Evolutionary conservation across 2,888 invertebrate species (phyloP).

Genomic region (Diarsia brunnea): DNA sequence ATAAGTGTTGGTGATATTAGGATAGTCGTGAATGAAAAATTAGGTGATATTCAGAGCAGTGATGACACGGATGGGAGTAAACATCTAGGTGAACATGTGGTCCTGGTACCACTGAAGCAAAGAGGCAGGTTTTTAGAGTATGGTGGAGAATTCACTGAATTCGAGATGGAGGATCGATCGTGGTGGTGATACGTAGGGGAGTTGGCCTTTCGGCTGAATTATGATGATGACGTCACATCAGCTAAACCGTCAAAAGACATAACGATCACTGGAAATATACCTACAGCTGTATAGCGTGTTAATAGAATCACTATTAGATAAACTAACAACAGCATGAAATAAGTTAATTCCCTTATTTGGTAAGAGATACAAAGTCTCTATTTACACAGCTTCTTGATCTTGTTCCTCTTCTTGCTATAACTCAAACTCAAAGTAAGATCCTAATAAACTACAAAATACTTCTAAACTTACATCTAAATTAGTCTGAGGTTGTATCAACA

Average conservation of each 20-base stretch:
- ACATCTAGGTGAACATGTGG: background rate
- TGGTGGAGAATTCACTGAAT: background rate
- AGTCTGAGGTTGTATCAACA: background rate
- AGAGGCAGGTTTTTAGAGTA: background rate
- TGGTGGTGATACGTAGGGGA: background rate
- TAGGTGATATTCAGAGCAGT: slow-evolving; percentile 33
- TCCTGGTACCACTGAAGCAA: background rate
- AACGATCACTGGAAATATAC: background rate
- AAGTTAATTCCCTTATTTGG: background rate
- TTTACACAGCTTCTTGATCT: background rate
- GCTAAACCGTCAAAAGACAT: background rate
- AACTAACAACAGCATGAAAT: background rate
- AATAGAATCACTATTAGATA: background rate
- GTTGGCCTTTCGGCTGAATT: background rate
- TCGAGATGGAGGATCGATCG: background rate
- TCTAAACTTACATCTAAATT: background rate
- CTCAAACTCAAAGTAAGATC: background rate
- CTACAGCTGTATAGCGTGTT: background rate
- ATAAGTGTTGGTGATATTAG: background rate
- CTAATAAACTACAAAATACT: background rate
- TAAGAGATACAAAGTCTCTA: background rate
- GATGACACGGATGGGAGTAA: background rate
- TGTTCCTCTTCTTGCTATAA: background rate
- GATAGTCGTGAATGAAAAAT: slow-evolving; percentile 35
- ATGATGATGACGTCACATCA: background rate